A percentile compares a stretch with the other conserved stretches of the same genome.
Evolutionary conservation across 2,113 vertebrate species (phyloP).

Genomic region (Neolamprologus toae): DNA sequence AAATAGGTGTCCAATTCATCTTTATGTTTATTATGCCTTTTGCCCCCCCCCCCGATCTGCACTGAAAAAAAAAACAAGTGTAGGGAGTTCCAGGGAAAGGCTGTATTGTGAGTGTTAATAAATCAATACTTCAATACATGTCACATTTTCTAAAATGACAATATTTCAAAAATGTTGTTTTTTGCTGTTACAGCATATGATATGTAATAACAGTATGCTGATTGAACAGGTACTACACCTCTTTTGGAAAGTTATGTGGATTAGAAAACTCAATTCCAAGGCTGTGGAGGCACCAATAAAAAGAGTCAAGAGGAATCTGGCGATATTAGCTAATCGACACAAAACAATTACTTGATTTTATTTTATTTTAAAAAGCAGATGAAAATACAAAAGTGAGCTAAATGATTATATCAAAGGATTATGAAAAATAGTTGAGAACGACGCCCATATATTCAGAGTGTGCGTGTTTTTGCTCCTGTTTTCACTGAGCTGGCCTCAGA

Average conservation of each 20-base stretch:
- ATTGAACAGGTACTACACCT: not conserved
- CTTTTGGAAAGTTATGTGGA: not conserved
- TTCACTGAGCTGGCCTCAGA: not conserved
- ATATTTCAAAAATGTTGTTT: not conserved
- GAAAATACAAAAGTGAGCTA: not conserved
- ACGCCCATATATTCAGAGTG: not conserved
- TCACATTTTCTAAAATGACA: not conserved
- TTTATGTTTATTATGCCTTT: not conserved
- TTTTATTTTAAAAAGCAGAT: not conserved
- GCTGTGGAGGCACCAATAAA: not conserved
- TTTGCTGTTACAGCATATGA: not conserved
- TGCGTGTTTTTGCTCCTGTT: not conserved
- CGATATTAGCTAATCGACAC: not conserved
- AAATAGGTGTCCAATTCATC: not conserved
- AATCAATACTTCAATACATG: not conserved
- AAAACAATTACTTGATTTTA: not conserved
- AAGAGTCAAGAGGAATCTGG: not conserved
- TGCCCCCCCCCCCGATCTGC: not conserved
- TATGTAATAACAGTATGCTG: not conserved
- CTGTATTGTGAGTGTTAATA: not conserved
- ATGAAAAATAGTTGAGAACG: not conserved
- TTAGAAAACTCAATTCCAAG: not conserved
- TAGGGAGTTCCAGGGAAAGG: not conserved
- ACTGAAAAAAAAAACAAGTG: not conserved
- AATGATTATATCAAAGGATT: not conserved